Evolutionary conservation across 2,888 invertebrate genomes (phyloP).

Genomic region (Tyria jacobaeae): DNA sequence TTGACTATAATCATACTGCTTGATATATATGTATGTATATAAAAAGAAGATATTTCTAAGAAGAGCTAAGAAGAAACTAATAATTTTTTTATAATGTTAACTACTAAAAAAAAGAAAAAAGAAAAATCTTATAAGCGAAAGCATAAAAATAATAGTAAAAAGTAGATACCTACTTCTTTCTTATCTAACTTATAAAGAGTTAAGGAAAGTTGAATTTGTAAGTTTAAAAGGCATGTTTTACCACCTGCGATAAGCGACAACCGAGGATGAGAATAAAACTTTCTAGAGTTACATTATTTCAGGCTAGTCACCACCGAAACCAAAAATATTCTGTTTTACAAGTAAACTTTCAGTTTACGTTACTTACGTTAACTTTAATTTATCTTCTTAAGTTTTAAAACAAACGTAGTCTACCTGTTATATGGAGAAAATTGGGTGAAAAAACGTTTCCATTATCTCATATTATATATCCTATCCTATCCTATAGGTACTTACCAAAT

Average conservation of each 20-base stretch:
- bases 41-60: no score
- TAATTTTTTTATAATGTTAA: no score
- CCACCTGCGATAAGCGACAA: conserved; percentile 50
- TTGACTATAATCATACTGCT: no score
- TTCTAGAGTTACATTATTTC: conserved; percentile 21
- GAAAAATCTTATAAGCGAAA: conserved; percentile 8
- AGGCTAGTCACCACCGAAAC: conserved; percentile 4
- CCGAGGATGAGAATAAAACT: conserved; percentile 27
- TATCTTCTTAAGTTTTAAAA: conserved; percentile 6
- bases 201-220: conserved; percentile 47
- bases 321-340: conserved; percentile 12
- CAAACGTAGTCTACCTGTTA: conserved; percentile 4
- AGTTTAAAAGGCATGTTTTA: conserved; percentile 47
- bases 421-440: no score
- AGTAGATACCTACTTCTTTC: conserved; percentile 35
- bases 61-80: no score
- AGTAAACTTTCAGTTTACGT: conserved; percentile 12
- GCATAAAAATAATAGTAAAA: conserved; percentile 27
- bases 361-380: background rate
- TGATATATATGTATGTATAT: no score
- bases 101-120: background rate
- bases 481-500: no score
- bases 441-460: no score
- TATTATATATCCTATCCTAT: no score
- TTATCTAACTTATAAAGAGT: conserved; percentile 49